Percentiles rank a stretch among this genome's conserved stretches.
These are phyloP conservation scores for Microdon myrmicae DNA, from an alignment of 2,888 invertebrate species.

Conservation along the genomic window DNA sequence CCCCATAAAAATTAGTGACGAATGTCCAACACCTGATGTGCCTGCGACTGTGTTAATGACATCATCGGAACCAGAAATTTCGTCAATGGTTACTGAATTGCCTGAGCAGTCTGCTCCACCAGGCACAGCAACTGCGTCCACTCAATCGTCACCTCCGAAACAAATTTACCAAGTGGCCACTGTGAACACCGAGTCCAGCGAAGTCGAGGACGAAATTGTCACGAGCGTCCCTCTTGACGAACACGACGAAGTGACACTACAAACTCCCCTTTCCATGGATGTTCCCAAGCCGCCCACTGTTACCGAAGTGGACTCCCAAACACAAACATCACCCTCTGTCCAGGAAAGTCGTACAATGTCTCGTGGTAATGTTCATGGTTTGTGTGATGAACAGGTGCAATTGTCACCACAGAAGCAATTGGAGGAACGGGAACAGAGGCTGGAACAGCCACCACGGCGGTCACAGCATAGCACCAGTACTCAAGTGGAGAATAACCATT, in stretches of 20 bases:
- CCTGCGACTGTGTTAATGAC: too few relatives aligned
- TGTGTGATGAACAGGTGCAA: conserved; percentile 45
- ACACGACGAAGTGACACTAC: conserved; percentile 15
- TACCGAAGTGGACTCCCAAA: conserved; percentile 60
- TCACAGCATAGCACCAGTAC: conserved; percentile 83
- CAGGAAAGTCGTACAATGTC: conserved; percentile 34
- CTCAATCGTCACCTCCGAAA: conserved; percentile 35
- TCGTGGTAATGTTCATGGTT: conserved; percentile 16
- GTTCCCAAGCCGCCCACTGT: conserved; percentile 50
- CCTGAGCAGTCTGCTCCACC: too few relatives aligned
- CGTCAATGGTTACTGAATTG: too few relatives aligned
- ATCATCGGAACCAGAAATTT: too few relatives aligned
- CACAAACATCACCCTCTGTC: conserved; percentile 59
- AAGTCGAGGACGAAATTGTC: conserved; percentile 24
- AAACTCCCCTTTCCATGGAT: conserved; percentile 23
- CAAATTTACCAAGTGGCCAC: conserved; percentile 2
- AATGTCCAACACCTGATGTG: conserved; percentile 7
- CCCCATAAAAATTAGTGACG: conserved; percentile 11
- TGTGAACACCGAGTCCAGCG: not conserved
- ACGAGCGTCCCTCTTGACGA: conserved; percentile 37
- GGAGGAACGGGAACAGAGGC: conserved; percentile 43
- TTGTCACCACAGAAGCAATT: conserved; percentile 54
- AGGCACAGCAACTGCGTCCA: conserved; percentile 15
- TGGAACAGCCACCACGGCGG: conserved; percentile 69
- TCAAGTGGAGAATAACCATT: conserved; percentile 86